Evolutionary conservation across 2,888 invertebrate species (phyloP), one percentile per base, ranked within the genome.

Genomic region (Leucozona laternaria): DNA sequence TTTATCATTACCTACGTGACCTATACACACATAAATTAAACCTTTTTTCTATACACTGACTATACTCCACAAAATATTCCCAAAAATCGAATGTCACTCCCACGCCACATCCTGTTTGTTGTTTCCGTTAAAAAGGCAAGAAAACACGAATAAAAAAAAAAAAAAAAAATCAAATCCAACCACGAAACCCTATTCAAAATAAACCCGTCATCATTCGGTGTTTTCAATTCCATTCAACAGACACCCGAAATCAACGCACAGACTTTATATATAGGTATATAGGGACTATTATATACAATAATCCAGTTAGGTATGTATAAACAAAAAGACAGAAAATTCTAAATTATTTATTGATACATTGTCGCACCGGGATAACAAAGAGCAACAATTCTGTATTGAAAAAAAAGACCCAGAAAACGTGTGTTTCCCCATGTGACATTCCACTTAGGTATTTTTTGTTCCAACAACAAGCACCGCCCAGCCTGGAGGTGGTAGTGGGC

Each of bases 261-360:
- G 68, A 60, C 68, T 68, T 37, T 37, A 22, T 37, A 10, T 43
- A 17, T 25, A 28, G 10, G 25, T 10, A 40, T 10, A 22, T 25
- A 22, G n/a, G 5, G 5, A 13, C 4, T 43, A n/a, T 6, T 2
- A 7, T 43, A n/a, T n/a, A 43, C 6, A 25, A 50, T 25, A 15
- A 50, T 50, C 50, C 6, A 50, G 50, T 50, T 43, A 43, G 15
- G 40, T 15, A 34, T 11, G 7, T n/a, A 43, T 17, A 64, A n/a
- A 28, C 20, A 22, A 34, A 31, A 31, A 17, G 31, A 73, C 70
- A 81, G 66, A 40, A 60, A 81, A 73, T 34, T 73, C 34, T 22
- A 81, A 81, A 81, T 81, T 81, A 78, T 81, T 85, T 85, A 85
- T 81, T 85, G 85, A 85, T 70, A 85, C 72, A 85, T 76, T 81